Base-by-base conservation (phyloP, 1,140 invertebrate species). In the Cydia amplana region DNA sequence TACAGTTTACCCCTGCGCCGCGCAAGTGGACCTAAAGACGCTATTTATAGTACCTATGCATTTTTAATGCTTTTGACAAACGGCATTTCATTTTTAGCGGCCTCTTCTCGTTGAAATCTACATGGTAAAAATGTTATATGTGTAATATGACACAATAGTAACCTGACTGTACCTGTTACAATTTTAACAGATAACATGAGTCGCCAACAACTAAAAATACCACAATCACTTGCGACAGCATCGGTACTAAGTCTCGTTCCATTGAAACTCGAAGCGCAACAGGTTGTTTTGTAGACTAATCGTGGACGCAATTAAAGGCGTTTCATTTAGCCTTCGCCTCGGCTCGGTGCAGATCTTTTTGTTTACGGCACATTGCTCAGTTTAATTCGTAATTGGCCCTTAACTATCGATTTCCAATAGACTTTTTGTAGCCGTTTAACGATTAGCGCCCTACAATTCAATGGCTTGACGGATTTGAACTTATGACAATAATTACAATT, bases 201-300 rank as follows among this genome's bases (percentile, higher is more conserved):
- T 70, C 65, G 43, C 32, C 6, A n/a, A 32, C 25, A 65, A 32
- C 28, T 40, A 18, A 40, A 40, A 70, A 18, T 18, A 18, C 14
- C 65, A 10, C n/a, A 70, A 40, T 67, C 23, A 32, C 16, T 70
- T 43, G 23, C 32, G 32, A 18, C 32, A 40, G 16, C 36, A 70
- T 70, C n/a, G 32, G 65, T 70, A 70, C 32, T 32, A 73, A 65
- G 70, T 46, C 64, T 67, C 74, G 60, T 70, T 67, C 74, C 63
- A 79, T 76, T 36, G 43, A 70, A 64, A 76, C 70, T 76, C 36
- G 64, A 64, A 82, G 77, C 84, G 76, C 84, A 85, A 87, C 85
- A 85, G 84, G 85, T 85, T 75, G 84, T 83, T 87, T 85, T 85
- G 82, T 85, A 84, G 80, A 82, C 80, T 87, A 87, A 85, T 87